A percentile compares a stretch with the other conserved stretches of the same genome.
These are phyloP conservation scores for Ditylenchus weischeri DNA, from an alignment of 2,888 invertebrate genomes.

Conservation along the genomic window DNA sequence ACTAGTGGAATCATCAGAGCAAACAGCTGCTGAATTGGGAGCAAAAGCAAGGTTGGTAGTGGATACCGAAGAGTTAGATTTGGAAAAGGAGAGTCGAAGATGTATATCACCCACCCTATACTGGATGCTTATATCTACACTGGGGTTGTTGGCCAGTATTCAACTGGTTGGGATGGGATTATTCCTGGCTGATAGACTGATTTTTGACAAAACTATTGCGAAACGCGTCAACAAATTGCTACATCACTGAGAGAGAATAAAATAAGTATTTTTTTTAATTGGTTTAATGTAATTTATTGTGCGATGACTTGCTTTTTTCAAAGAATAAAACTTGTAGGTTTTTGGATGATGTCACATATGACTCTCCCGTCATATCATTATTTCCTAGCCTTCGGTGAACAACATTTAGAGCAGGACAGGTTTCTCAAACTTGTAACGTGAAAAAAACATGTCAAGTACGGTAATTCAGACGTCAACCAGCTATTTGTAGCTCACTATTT, in stretches of 20 bases:
- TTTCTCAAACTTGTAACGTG: too few species aligned
- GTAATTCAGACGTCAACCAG: too few species aligned
- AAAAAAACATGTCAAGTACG: too few species aligned
- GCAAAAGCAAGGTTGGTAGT: conserved; percentile 8
- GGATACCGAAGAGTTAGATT: background rate
- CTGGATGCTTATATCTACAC: conserved; percentile 28
- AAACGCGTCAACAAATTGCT: background rate
- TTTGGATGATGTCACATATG: too few species aligned
- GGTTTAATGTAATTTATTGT: too few species aligned
- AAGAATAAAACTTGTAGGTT: too few species aligned
- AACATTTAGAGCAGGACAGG: too few species aligned
- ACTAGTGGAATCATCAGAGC: background rate
- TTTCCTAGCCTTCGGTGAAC: too few species aligned
- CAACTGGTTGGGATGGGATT: conserved; percentile 23
- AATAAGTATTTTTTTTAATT: too few species aligned
- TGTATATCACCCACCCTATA: conserved; percentile 29
- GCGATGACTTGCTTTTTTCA: too few species aligned
- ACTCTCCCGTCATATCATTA: too few species aligned
- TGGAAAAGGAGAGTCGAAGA: conserved; percentile 12
- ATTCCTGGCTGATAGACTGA: conserved; percentile 13
- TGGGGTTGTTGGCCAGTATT: conserved; percentile 22
- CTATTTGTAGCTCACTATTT: too few species aligned
- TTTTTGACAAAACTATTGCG: conserved; percentile 4
- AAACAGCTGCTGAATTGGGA: background rate
- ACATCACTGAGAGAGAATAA: background rate